These are phyloP conservation scores for Tragelaphus oryx DNA, from an alignment of 2,797 vertebrate species.

Conservation along the genomic window DNA sequence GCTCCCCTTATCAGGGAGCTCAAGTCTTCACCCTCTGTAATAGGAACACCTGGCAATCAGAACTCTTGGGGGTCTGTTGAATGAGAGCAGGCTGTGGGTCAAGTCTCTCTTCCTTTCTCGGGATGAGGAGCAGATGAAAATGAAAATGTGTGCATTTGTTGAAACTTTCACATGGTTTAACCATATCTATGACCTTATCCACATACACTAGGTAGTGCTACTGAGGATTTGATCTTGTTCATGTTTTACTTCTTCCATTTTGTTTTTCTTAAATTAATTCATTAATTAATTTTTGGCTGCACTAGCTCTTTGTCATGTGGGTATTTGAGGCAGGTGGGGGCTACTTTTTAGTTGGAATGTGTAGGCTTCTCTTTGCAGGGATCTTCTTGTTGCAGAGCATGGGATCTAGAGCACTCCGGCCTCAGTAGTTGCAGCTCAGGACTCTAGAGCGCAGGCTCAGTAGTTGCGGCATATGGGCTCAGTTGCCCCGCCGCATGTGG, in stretches of 20 bases:
- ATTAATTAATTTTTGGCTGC: not conserved
- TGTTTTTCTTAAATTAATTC: not conserved
- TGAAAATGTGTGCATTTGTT: not conserved
- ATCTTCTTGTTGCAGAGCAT: not conserved
- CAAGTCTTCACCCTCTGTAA: not conserved
- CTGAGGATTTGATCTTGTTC: not conserved
- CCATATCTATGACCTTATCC: not conserved
- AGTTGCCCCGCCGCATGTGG: not conserved
- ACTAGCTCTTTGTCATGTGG: not conserved
- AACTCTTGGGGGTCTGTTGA: not conserved
- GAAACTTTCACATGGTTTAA: not conserved
- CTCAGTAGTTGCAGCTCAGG: not conserved
- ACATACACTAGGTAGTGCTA: not conserved
- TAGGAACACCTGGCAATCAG: not conserved
- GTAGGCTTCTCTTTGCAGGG: not conserved
- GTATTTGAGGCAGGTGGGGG: not conserved
- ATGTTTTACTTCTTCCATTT: not conserved
- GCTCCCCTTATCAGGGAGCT: not conserved
- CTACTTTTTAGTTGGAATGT: not conserved
- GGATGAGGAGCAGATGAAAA: not conserved
- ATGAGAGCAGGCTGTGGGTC: not conserved
- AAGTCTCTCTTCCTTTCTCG: too few species aligned
- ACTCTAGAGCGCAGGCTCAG: not conserved
- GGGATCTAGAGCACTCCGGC: not conserved
- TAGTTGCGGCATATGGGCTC: not conserved